A percentile compares a stretch with the other conserved stretches of the same genome.
phyloP scores from a whole-genome alignment of 1,140 invertebrate genomes.

The Ceratosolen fusciceps region DNA sequence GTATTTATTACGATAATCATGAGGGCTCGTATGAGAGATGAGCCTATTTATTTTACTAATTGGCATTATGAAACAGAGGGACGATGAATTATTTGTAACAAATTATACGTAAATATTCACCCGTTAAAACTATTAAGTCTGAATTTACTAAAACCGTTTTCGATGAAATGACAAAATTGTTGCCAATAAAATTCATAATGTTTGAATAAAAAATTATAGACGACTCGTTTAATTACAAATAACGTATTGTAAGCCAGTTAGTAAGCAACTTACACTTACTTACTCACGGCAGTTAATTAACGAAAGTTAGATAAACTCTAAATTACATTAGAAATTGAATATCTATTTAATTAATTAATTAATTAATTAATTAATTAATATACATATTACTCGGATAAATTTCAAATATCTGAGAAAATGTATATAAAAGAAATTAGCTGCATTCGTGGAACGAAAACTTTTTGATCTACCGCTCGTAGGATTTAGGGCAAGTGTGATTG shows the following conservation, averaged over 20 bases:
- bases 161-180: too few relatives aligned
- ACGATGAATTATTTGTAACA: too few relatives aligned
- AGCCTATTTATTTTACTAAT: not conserved
- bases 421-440: conserved; percentile 31
- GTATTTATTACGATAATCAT: conserved; percentile 8
- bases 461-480: conserved; percentile 36
- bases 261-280: not conserved
- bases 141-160: too few relatives aligned
- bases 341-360: not conserved
- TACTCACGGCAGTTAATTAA: not conserved
- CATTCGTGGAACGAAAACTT: conserved; percentile 38
- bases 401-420: conserved; percentile 13
- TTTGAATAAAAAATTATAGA: too few relatives aligned
- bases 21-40: not conserved
- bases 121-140: too few relatives aligned
- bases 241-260: not conserved
- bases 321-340: not conserved
- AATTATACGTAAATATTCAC: too few relatives aligned
- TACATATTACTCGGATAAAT: too few relatives aligned
- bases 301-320: not conserved
- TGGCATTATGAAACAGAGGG: too few relatives aligned
- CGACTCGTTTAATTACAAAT: not conserved
- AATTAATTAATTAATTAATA: too few relatives aligned
- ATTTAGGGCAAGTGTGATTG: conserved; percentile 49
- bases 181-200: too few relatives aligned